A percentile compares a stretch with the other conserved stretches of the same genome.
Evolutionary conservation across 2,888 invertebrate species (phyloP).

Genomic region (Caenorhabditis doughertyi): DNA sequence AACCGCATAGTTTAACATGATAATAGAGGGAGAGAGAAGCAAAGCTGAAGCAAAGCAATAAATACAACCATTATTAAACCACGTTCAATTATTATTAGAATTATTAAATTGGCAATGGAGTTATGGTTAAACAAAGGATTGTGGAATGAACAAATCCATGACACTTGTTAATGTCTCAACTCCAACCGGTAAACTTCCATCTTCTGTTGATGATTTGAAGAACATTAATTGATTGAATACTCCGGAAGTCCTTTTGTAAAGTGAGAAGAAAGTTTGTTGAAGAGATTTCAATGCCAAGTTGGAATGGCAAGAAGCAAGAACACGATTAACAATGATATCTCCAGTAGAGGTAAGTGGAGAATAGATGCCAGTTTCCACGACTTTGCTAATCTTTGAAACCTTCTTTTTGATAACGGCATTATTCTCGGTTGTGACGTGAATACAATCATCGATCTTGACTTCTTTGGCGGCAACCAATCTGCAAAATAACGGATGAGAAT

Average conservation of each 20-base stretch:
- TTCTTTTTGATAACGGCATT: conserved; percentile 51
- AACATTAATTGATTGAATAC: conserved; percentile 37
- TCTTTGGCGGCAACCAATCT: conserved; percentile 67
- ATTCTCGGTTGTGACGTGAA: conserved; percentile 66
- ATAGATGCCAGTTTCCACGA: conserved; percentile 76
- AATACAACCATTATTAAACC: conserved; percentile 41
- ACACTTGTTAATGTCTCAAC: conserved; percentile 77
- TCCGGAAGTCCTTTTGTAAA: conserved; percentile 63
- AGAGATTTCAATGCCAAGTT: conserved; percentile 77
- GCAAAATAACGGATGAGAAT: conserved; percentile 1
- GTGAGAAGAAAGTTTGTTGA: conserved; percentile 81
- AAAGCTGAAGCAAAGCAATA: conserved; percentile 29
- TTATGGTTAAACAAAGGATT: conserved; percentile 61
- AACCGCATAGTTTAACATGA: conserved; percentile 54
- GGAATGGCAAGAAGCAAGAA: conserved; percentile 81
- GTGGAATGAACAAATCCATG: conserved; percentile 78
- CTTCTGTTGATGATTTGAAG: conserved; percentile 38
- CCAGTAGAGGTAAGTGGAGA: conserved; percentile 80
- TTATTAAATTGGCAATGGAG: conserved; percentile 28
- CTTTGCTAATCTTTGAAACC: conserved; percentile 55
- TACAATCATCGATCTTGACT: conserved; percentile 73
- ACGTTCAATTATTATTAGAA: conserved; percentile 44
- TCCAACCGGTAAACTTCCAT: conserved; percentile 75
- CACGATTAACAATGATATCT: conserved; percentile 80
- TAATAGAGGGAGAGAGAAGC: conserved; percentile 18